Conservation (phyloP, 2,113 vertebrate species). For the Malurus alboscapulatus region DNA sequence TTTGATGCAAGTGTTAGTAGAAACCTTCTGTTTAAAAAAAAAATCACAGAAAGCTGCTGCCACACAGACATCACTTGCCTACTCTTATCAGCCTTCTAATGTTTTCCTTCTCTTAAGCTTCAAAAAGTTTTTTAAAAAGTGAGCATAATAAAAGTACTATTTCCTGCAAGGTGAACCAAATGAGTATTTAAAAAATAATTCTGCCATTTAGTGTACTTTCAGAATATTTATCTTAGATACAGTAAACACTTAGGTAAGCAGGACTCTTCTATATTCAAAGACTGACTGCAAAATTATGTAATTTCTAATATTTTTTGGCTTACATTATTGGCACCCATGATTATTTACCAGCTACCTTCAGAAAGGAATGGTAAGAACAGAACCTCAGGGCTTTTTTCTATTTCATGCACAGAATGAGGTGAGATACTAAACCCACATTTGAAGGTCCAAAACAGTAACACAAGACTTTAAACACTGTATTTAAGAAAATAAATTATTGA, state of each 20-base stretch:
- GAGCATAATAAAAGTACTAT: not conserved
- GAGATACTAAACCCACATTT: not conserved
- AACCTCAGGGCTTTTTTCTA: not conserved
- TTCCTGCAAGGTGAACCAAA: not conserved
- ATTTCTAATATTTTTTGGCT: not conserved
- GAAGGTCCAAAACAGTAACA: not conserved
- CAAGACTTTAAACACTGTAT: not conserved
- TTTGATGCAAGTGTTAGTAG: not conserved
- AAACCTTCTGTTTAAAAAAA: not conserved
- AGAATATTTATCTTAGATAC: not conserved
- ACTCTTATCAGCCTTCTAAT: not conserved
- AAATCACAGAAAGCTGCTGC: not conserved
- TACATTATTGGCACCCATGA: not conserved
- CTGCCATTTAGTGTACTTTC: not conserved
- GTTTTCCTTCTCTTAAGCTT: not conserved
- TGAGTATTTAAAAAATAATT: not conserved
- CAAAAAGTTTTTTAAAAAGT: not conserved
- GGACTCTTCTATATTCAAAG: not conserved
- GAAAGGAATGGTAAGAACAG: not conserved
- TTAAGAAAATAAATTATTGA: not conserved
- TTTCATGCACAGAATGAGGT: not conserved
- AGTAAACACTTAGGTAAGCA: not conserved
- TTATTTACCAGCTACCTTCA: not conserved
- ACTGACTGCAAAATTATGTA: fast-evolving
- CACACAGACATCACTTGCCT: fast-evolving